These are phyloP conservation scores for Tyria jacobaeae DNA, from an alignment of 2,888 invertebrate species.

Conservation along the genomic window DNA sequence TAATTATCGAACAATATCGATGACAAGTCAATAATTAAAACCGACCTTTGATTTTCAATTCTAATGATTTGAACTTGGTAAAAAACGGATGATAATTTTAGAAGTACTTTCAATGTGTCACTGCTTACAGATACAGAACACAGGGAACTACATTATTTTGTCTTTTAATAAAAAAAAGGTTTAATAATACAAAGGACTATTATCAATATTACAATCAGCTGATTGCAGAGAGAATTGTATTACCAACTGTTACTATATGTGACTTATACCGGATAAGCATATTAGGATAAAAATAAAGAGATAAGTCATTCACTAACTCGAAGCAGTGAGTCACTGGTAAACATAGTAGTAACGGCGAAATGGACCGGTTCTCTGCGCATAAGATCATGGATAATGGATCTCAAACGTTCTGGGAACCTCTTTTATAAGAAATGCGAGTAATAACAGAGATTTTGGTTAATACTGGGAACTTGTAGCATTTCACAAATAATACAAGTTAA, in stretches of 20 bases:
- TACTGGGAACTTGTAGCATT: conserved; percentile 20
- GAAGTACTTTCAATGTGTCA: no score
- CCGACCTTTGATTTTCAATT: no score
- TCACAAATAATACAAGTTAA: not conserved
- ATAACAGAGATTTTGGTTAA: conserved; percentile 18
- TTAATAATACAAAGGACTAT: not conserved
- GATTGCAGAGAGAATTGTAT: not conserved
- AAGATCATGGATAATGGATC: conserved; percentile 43
- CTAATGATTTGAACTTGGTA: no score
- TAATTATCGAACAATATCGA: not conserved
- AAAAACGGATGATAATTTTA: no score
- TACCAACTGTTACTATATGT: not conserved
- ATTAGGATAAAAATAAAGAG: conserved; percentile 27
- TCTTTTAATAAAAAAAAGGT: not conserved
- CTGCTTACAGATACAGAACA: not conserved
- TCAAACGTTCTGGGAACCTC: conserved; percentile 42
- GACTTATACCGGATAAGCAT: conserved; percentile 15
- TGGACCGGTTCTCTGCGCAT: conserved; percentile 36
- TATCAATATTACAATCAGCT: not conserved
- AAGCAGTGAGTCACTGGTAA: conserved; percentile 42
- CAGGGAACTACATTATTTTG: no score
- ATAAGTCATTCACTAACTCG: conserved; percentile 43
- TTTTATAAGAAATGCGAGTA: conserved; percentile 18
- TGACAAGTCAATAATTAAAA: not conserved
- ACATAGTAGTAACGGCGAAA: conserved; percentile 48